phyloP scores from a whole-genome alignment of 2,888 invertebrate species.

The Cephonodes hylas region DNA sequence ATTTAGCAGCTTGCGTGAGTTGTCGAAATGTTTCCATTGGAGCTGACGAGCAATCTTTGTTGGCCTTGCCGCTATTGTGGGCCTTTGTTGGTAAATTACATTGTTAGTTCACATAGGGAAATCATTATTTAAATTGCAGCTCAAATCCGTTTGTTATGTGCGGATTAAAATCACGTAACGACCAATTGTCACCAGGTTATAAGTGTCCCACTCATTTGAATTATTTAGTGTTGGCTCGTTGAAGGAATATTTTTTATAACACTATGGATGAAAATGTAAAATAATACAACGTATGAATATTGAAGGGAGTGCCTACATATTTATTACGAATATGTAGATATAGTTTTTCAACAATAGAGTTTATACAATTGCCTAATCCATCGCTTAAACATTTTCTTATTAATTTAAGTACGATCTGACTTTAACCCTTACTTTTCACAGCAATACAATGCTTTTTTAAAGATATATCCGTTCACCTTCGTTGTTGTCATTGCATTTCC shows the following conservation, averaged over 20 bases:
- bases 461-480: neutral
- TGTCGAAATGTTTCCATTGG: constrained; percentile 7
- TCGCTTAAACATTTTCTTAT: too few species aligned
- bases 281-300: too few species aligned
- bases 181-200: neutral
- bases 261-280: too few species aligned
- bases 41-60: constrained; percentile 1
- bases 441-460: too few species aligned
- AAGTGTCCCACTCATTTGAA: neutral
- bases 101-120: constrained; percentile 4
- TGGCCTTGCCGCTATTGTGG: neutral
- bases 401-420: too few species aligned
- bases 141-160: neutral
- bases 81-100: neutral
- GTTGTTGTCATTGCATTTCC: neutral
- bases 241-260: too few species aligned
- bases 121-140: constrained; percentile 3
- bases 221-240: neutral
- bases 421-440: too few species aligned
- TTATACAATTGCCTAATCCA: too few species aligned
- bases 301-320: too few species aligned
- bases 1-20: constrained; percentile 5
- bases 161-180: neutral
- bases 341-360: too few species aligned
- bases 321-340: too few species aligned